A percentile compares a stretch with the other conserved stretches of the same genome.
Evolutionary conservation across 2,797 vertebrate genomes (phyloP).

Genomic region (Manis pentadactyla): DNA sequence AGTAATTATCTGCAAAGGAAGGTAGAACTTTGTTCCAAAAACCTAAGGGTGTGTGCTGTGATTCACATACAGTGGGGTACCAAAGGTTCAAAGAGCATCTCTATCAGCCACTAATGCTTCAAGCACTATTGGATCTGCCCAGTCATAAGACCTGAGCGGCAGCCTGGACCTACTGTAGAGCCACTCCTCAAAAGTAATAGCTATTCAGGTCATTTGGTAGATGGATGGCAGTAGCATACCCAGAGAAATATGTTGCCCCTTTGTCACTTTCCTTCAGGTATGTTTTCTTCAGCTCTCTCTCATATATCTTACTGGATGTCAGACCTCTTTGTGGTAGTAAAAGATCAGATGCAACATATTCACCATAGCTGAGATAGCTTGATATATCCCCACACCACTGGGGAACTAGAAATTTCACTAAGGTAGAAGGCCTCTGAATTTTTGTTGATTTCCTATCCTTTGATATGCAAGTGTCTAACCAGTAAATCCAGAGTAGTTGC

Average conservation of each 20-base stretch:
- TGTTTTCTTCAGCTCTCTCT: too few relatives aligned
- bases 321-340: not conserved
- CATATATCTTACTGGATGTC: too few relatives aligned
- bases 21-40: not conserved
- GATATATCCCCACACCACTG: not conserved
- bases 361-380: not conserved
- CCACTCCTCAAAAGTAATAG: too few relatives aligned
- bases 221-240: not conserved
- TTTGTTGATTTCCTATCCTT: not conserved
- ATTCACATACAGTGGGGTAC: not conserved
- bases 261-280: too few relatives aligned
- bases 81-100: not conserved
- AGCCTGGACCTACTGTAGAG: too few relatives aligned
- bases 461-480: not conserved
- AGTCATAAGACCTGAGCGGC: too few relatives aligned
- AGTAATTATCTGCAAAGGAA: not conserved
- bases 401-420: not conserved
- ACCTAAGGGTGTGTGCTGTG: not conserved
- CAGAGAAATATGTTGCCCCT: not conserved
- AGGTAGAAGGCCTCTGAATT: not conserved
- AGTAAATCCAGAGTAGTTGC: not conserved
- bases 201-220: too few relatives aligned
- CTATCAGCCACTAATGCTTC: not conserved
- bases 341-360: not conserved
- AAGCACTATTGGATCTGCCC: too few relatives aligned